Conservation (phyloP, 2,888 invertebrate species). For the Aphodius granarius region DNA sequence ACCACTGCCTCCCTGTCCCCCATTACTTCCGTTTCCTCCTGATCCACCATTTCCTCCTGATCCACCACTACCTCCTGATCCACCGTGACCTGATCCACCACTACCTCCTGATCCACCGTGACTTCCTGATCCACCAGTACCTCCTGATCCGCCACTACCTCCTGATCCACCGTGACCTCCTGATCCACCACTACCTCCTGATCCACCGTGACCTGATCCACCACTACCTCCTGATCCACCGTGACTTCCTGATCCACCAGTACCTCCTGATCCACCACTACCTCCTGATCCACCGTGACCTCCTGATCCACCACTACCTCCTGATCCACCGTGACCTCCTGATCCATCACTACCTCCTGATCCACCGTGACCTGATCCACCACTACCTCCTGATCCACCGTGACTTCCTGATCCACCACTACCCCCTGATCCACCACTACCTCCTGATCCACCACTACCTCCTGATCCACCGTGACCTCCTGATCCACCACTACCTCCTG, state of each 20-base stretch:
- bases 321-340: too few species aligned
- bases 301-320: not conserved
- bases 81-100: slow-evolving; percentile 10
- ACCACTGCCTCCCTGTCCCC: not conserved
- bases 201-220: not conserved
- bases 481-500: slow-evolving; percentile 7
- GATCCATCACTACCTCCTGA: not conserved
- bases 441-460: slow-evolving; percentile 1
- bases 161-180: slow-evolving; percentile 48
- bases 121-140: slow-evolving; percentile 1
- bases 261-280: not conserved
- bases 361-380: too few species aligned
- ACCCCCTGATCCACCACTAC: not conserved
- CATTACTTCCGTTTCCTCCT: slow-evolving; percentile 18
- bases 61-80: slow-evolving; percentile 23
- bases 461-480: slow-evolving; percentile 15
- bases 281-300: slow-evolving; percentile 1
- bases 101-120: not conserved
- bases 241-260: too few species aligned
- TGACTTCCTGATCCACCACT: not conserved
- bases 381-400: slow-evolving; percentile 3
- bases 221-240: slow-evolving; percentile 8
- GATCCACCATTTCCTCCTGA: slow-evolving; percentile 1
- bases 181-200: slow-evolving; percentile 59
- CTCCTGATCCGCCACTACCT: not conserved